Evolutionary conservation across 2,797 vertebrate genomes (phyloP), one percentile per base, ranked within the genome.

Genomic region (Coreius guichenoti): DNA sequence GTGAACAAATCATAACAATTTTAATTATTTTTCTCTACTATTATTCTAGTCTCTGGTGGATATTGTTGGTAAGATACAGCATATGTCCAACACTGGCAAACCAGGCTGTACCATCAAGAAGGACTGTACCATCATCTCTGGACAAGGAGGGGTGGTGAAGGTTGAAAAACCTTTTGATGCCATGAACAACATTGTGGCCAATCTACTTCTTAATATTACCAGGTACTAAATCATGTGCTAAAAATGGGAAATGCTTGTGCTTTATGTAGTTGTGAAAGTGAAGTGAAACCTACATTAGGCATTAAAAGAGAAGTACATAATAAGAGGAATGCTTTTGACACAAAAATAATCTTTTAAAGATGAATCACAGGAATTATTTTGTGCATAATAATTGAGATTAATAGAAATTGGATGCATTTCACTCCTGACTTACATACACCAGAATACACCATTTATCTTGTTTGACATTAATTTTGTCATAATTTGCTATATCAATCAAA

Each of bases 101-200:
- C 91, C 94, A 5, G 94, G 95, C 43, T 90, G 92, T 39, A 87
- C 84, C 79, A 91, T 98, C 89, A 98, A 94, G 90, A 95, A 91
- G 76, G 94, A 94, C 91, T 96, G 90, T 88, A 86, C 95, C 33
- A 56, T 99, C 82, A 97, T 96, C 65, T 97, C 95, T 21, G 95
- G 94, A 39, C 90, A 91, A 82, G 95, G 95, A 2, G 88, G 91
- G 12, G 83, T 94, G 51, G 94, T 93, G 3, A 92, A 91, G 33
- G 16, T 83, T 0, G 95, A 96, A 91, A 98, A 96, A 86, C 97
- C 98, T 0, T 99, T 99, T 92, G 98, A 99, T 84, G 93, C 95
- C 58, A 98, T 99, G 98, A 99, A 99, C 92, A 99, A 98, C 92
- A 97, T 99, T 0, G 94, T 99, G 88, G 98, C 97, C 74, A 99